Conservation (phyloP, 2,797 vertebrate species). For the Spea hammondii region DNA sequence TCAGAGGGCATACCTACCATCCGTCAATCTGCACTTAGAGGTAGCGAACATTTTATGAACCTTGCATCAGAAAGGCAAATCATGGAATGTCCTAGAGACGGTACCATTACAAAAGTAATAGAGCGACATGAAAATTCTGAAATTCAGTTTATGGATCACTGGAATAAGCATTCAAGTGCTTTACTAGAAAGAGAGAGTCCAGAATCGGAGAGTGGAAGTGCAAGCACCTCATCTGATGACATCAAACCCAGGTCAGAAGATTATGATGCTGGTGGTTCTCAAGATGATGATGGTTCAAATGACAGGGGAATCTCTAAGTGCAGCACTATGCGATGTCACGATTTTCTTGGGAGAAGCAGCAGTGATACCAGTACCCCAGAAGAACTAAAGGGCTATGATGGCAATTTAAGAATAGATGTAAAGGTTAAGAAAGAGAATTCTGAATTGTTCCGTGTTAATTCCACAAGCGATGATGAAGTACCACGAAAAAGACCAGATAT, state of each 20-base stretch:
- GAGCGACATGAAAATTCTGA: conserved; percentile 76
- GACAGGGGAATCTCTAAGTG: conserved; percentile 90
- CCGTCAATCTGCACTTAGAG: conserved; percentile 53
- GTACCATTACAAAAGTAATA: conserved; percentile 69
- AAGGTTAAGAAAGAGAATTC: conserved; percentile 83
- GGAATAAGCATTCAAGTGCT: conserved; percentile 67
- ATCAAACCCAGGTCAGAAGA: conserved; percentile 98
- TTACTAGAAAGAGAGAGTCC: conserved; percentile 84
- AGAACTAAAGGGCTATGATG: conserved; percentile 90
- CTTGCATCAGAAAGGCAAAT: conserved; percentile 62
- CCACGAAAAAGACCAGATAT: conserved; percentile 73
- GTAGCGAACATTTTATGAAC: conserved; percentile 57
- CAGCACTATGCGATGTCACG: conserved; percentile 89
- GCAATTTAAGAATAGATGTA: conserved; percentile 83
- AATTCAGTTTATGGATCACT: conserved; percentile 75
- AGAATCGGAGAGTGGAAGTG: conserved; percentile 89
- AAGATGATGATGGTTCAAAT: conserved; percentile 93
- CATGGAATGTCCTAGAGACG: conserved; percentile 66
- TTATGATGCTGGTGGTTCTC: conserved; percentile 95
- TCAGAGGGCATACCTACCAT: conserved; percentile 53
- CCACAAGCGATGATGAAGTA: conserved; percentile 88
- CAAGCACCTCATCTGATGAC: conserved; percentile 95
- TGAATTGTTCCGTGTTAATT: conserved; percentile 76
- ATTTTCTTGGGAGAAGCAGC: conserved; percentile 95
- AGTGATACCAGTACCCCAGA: conserved; percentile 98